phyloP scores from a whole-genome alignment of 1,140 invertebrate species.

The Neodiprion virginianus region DNA sequence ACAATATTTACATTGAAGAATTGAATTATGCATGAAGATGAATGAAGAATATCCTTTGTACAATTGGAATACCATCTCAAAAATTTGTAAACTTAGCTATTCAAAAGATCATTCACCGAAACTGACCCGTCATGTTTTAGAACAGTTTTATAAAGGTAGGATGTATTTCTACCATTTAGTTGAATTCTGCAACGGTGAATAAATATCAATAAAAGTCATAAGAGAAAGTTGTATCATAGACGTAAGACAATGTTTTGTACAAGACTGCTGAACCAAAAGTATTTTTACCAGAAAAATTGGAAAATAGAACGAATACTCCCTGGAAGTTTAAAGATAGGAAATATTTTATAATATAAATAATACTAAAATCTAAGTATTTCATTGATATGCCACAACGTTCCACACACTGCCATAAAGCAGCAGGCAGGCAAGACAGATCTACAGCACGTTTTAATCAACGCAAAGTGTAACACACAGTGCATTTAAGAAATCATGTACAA shows the following conservation, averaged over 20 bases:
- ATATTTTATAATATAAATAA: conserved; percentile 2
- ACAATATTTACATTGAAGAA: not conserved
- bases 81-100: too few relatives aligned
- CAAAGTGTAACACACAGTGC: not conserved
- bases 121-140: not conserved
- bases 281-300: not conserved
- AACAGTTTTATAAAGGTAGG: not conserved
- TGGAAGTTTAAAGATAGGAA: conserved; percentile 3
- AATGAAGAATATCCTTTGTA: not conserved
- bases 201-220: not conserved
- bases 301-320: not conserved
- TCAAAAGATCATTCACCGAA: too few relatives aligned
- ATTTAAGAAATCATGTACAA: not conserved
- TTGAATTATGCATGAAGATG: not conserved
- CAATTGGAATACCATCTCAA: too few relatives aligned
- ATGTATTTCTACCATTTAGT: not conserved
- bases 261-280: conserved; percentile 3
- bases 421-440: not conserved
- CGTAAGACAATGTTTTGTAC: conserved; percentile 3
- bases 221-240: conserved; percentile 1
- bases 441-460: not conserved
- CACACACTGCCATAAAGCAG: not conserved
- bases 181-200: not conserved
- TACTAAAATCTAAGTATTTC: not conserved
- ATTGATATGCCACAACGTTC: not conserved